A percentile compares a stretch with the other conserved stretches of the same genome.
phyloP scores from a whole-genome alignment of 2,113 vertebrate species.

The rat (Rattus norvegicus) region GRCr8 NC_086033.1:39659001-39659500 shows the following conservation, averaged over 20 bases:
- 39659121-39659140: background rate
- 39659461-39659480: background rate
- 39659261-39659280: background rate
- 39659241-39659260: background rate
- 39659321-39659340: background rate
- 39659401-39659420: background rate
- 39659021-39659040: background rate
- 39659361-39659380: background rate
- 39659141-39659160: background rate
- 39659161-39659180: conserved; percentile 7
- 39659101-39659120: background rate
- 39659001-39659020: background rate
- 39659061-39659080: background rate
- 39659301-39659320: background rate
- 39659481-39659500: conserved; percentile 61
- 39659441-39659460: background rate
- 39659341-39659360: background rate
- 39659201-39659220: conserved; percentile 29
- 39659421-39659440: background rate
- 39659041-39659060: no score
- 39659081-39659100: background rate
- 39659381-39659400: background rate
- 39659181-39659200: background rate
- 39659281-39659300: background rate
- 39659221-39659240: background rate